These are phyloP conservation scores for Chrysochloris asiatica DNA, from an alignment of 2,113 vertebrate genomes.

Conservation along the genomic window DNA sequence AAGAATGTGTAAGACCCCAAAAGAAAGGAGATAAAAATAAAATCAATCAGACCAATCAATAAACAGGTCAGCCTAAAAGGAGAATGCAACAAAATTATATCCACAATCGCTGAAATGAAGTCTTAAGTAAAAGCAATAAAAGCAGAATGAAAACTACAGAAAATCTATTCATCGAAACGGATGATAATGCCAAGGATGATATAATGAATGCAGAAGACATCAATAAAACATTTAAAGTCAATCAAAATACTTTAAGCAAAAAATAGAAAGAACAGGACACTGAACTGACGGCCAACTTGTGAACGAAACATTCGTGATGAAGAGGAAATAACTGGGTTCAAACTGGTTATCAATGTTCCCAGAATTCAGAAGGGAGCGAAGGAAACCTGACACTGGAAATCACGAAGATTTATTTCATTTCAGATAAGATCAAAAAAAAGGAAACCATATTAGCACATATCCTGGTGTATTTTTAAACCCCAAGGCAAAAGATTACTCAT, in stretches of 20 bases:
- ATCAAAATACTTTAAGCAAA: neutral
- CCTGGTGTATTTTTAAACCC: neutral
- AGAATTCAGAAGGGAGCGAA: neutral
- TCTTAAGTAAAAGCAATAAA: slow-evolving; percentile 51
- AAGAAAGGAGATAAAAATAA: slow-evolving; percentile 20
- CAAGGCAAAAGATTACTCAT: neutral
- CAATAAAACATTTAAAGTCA: slow-evolving; percentile 5
- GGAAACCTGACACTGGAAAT: neutral
- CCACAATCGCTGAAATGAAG: neutral
- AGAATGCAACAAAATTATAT: neutral
- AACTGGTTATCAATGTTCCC: neutral
- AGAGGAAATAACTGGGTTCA: neutral
- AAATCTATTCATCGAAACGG: slow-evolving; percentile 19
- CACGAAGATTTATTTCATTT: neutral
- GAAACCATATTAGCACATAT: slow-evolving; percentile 17
- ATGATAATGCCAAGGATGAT: neutral
- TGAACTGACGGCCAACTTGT: neutral
- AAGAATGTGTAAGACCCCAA: neutral
- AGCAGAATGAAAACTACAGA: slow-evolving; percentile 13
- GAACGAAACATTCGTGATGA: neutral
- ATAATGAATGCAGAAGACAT: slow-evolving; percentile 10
- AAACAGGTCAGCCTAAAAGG: neutral
- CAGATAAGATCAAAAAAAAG: neutral
- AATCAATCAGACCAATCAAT: neutral
- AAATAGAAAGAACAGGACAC: neutral